phyloP scores from a whole-genome alignment of 2,113 vertebrate species.

The Salminus brasiliensis region DNA sequence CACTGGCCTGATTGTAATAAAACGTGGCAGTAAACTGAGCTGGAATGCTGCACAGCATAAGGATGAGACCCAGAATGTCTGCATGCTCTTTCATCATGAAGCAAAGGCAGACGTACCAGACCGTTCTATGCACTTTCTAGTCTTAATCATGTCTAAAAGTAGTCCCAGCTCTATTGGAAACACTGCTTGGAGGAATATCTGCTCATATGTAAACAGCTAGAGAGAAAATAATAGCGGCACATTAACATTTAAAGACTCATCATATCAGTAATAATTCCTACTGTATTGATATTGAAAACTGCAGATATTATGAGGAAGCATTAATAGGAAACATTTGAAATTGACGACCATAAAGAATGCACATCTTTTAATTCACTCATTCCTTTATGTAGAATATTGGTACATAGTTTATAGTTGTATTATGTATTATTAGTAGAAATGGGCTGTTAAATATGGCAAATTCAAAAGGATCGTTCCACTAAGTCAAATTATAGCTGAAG shows the following conservation, averaged over 20 bases:
- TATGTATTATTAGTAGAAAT: neutral
- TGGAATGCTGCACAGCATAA: conserved; percentile 62
- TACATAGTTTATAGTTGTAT: neutral
- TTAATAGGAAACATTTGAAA: neutral
- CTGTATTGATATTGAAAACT: neutral
- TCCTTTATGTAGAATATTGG: conserved; percentile 4
- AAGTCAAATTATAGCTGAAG: too few species aligned
- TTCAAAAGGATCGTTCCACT: too few species aligned
- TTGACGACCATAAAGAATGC: conserved; percentile 4
- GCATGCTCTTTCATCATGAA: conserved; percentile 55
- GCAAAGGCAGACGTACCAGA: neutral
- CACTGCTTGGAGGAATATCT: neutral
- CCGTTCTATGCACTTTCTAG: conserved; percentile 3
- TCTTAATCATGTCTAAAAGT: conserved; percentile 27
- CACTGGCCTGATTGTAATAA: conserved; percentile 71
- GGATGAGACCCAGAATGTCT: conserved; percentile 63
- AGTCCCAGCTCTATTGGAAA: conserved; percentile 12
- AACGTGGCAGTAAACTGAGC: conserved; percentile 65
- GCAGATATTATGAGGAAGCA: neutral
- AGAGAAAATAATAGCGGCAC: conserved; percentile 6
- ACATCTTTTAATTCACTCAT: neutral
- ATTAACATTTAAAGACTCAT: too few species aligned
- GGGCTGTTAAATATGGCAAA: too few species aligned
- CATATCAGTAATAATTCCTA: too few species aligned
- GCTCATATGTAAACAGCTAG: conserved; percentile 1